These are phyloP conservation scores for Dasyurus viverrinus DNA, from an alignment of 2,113 vertebrate genomes.

Conservation along the genomic window DNA sequence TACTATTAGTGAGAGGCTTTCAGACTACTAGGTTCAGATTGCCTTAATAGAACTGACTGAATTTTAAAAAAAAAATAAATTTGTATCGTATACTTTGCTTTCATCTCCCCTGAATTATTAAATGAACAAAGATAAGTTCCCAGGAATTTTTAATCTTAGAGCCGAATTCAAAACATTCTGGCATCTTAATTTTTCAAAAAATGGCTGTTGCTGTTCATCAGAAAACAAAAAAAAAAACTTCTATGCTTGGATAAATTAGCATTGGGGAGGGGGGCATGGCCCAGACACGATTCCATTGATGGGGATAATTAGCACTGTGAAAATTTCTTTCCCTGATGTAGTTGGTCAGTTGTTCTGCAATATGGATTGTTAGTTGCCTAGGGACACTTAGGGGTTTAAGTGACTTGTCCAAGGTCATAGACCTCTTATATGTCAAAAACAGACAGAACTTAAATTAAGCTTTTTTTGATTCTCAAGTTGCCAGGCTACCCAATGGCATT, in stretches of 20 bases:
- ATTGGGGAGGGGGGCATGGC: neutral
- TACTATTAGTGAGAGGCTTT: slow-evolving; percentile 80
- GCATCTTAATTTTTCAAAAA: slow-evolving; percentile 68
- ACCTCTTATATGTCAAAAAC: neutral
- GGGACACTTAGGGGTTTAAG: neutral
- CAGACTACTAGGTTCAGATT: slow-evolving; percentile 75
- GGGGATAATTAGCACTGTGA: neutral
- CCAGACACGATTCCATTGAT: neutral
- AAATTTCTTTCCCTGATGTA: neutral
- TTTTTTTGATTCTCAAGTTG: neutral
- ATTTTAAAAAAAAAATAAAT: slow-evolving; percentile 79
- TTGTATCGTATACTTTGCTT: slow-evolving; percentile 67
- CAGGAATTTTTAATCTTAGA: slow-evolving; percentile 50
- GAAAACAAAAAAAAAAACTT: slow-evolving; percentile 22
- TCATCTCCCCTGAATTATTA: slow-evolving; percentile 75
- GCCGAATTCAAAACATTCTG: slow-evolving; percentile 64
- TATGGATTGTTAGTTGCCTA: neutral
- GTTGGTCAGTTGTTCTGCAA: neutral
- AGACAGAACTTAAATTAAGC: neutral
- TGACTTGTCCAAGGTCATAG: neutral
- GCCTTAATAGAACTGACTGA: slow-evolving; percentile 78
- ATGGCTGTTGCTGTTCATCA: neutral
- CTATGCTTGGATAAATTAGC: neutral
- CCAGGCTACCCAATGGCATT: neutral
- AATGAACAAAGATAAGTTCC: slow-evolving; percentile 74